phyloP scores from a whole-genome alignment of 1,140 invertebrate genomes.

The Lasaia peninsularis region DNA sequence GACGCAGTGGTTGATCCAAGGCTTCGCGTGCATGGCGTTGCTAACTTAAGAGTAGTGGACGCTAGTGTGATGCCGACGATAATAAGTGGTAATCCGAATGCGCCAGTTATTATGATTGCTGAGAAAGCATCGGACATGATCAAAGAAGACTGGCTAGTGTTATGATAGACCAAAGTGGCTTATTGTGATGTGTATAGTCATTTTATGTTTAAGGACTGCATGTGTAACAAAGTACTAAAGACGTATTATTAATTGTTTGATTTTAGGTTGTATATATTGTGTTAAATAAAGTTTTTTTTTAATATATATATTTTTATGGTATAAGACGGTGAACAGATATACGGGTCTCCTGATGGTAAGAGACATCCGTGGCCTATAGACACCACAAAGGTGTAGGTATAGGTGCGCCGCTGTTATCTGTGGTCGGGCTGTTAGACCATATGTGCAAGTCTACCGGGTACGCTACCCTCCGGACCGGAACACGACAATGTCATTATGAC shows the following conservation, averaged over 20 bases:
- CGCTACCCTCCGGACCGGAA: no score
- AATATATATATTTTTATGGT: slow-evolving; percentile 20
- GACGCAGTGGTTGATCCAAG: slow-evolving; percentile 90
- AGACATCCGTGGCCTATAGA: no score
- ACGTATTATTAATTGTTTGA: slow-evolving; percentile 44
- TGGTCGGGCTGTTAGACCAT: no score
- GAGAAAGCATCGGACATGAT: slow-evolving; percentile 90
- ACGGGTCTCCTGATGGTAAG: no score
- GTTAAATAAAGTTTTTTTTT: slow-evolving; percentile 39
- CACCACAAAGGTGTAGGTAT: no score
- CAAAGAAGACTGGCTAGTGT: slow-evolving; percentile 84
- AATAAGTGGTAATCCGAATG: slow-evolving; percentile 89
- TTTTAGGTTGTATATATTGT: slow-evolving; percentile 40
- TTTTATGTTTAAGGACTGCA: slow-evolving; percentile 41
- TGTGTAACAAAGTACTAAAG: slow-evolving; percentile 54
- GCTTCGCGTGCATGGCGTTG: slow-evolving; percentile 85
- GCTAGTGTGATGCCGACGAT: slow-evolving; percentile 90
- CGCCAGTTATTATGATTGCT: slow-evolving; percentile 87
- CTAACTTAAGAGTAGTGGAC: slow-evolving; percentile 85
- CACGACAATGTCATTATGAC: no score
- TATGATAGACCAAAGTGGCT: slow-evolving; percentile 47
- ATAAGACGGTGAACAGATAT: no score
- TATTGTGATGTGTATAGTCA: slow-evolving; percentile 34
- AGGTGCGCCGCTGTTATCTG: no score
- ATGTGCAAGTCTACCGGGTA: no score